Conservation (phyloP, 92 coral and sea anemone species). For the Umimayanthus kanabou region DNA sequence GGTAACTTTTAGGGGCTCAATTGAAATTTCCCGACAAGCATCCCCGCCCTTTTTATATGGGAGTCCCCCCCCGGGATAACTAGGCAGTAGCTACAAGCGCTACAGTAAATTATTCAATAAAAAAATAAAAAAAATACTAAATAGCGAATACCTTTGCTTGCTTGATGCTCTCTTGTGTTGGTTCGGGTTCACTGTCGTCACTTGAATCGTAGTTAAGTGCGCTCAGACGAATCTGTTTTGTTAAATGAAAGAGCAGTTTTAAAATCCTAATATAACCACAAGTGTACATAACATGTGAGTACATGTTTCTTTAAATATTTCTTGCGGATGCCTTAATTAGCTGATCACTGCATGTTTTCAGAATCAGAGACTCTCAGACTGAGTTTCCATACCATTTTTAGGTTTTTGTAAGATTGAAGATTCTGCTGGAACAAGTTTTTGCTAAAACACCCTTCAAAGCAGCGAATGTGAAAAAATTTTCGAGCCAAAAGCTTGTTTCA, state of each 20-base stretch:
- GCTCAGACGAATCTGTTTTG: conserved; percentile 80
- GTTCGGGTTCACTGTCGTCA: conserved; percentile 94
- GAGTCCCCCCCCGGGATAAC: no score
- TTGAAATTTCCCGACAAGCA: no score
- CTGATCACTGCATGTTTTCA: no score
- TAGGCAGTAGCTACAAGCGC: no score
- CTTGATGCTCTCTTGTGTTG: conserved; percentile 94
- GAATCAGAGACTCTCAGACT: no score
- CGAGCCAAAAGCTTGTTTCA: neutral
- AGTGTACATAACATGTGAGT: neutral
- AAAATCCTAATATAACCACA: neutral
- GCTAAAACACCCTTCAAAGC: neutral
- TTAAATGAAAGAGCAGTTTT: neutral
- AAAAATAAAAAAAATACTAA: no score
- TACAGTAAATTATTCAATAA: no score
- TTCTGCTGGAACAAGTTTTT: neutral
- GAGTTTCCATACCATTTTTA: conserved; percentile 7
- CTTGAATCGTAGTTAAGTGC: conserved; percentile 97
- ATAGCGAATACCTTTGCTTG: conserved; percentile 83
- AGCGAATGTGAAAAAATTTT: neutral
- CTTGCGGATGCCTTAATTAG: neutral
- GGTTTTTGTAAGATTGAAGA: neutral
- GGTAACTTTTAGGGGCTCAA: no score
- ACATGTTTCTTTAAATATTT: neutral
- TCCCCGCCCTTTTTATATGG: no score